A percentile compares a stretch with the other conserved stretches of the same genome.
These are phyloP conservation scores for Orchestes rusci DNA, from an alignment of 2,888 invertebrate species.

Conservation along the genomic window DNA sequence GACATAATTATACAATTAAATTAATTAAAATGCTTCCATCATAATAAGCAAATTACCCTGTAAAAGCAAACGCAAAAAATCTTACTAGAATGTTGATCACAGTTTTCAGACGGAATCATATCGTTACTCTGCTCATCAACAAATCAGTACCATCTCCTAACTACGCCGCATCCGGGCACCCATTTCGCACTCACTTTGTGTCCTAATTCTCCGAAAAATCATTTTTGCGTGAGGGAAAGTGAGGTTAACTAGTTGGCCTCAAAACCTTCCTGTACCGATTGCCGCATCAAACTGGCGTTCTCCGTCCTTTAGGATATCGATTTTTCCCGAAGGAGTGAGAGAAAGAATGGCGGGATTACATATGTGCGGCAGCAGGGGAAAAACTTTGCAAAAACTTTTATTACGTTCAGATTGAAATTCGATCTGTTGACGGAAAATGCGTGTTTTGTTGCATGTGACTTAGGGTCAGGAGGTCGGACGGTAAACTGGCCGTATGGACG, in stretches of 20 bases:
- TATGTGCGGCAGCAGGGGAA: background rate
- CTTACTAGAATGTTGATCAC: constrained; percentile 41
- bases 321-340: constrained; percentile 19
- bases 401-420: no score
- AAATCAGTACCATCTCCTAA: constrained; percentile 6
- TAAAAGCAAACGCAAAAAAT: no score
- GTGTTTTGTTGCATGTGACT: no score
- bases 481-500: no score
- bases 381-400: background rate
- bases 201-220: constrained; percentile 1
- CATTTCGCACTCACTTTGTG: constrained; percentile 6
- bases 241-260: constrained; percentile 17
- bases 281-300: constrained; percentile 39
- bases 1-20: no score
- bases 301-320: constrained; percentile 31
- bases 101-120: constrained; percentile 43
- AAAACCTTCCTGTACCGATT: constrained; percentile 34
- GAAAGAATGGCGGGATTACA: no score
- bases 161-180: no score
- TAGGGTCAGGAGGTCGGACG: no score
- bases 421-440: no score
- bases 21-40: no score
- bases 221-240: constrained; percentile 13
- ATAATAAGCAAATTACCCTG: no score
- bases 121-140: constrained; percentile 10